Conservation (phyloP, 2,797 vertebrate genomes). For the Hafferia zeledoni region DNA sequence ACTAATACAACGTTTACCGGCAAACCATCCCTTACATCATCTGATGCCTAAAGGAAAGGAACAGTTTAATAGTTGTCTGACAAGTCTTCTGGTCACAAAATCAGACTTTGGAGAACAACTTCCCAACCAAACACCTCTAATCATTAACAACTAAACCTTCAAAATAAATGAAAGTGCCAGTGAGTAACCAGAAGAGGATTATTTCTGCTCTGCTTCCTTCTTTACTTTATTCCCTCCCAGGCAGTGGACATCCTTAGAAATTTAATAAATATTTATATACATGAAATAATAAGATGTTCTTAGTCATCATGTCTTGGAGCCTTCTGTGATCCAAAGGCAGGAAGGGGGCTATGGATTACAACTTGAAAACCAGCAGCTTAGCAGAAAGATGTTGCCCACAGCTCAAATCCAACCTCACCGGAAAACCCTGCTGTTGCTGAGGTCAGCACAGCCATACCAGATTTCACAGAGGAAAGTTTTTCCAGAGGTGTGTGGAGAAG, state of each 20-base stretch:
- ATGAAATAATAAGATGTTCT: not conserved
- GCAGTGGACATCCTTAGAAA: not conserved
- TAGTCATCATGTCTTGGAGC: not conserved
- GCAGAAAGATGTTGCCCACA: not conserved
- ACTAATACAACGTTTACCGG: not conserved
- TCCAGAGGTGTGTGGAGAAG: not conserved
- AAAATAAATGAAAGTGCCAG: not conserved
- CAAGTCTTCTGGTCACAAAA: not conserved
- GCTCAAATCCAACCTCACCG: not conserved
- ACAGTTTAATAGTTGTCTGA: not conserved
- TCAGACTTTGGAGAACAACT: not conserved
- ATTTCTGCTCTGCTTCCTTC: not conserved
- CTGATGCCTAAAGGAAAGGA: not conserved
- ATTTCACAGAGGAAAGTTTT: not conserved
- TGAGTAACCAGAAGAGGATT: not conserved
- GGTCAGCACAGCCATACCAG: not conserved
- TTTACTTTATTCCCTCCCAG: not conserved
- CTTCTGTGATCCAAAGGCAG: not conserved
- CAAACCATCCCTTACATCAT: not conserved
- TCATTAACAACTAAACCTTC: not conserved
- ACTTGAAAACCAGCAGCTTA: not conserved
- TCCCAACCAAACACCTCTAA: not conserved
- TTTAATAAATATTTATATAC: not conserved
- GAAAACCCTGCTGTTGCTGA: not conserved
- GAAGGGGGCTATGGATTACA: not conserved